Conservation (phyloP, 2,113 vertebrate genomes). For the Larimichthys polyactis region DNA sequence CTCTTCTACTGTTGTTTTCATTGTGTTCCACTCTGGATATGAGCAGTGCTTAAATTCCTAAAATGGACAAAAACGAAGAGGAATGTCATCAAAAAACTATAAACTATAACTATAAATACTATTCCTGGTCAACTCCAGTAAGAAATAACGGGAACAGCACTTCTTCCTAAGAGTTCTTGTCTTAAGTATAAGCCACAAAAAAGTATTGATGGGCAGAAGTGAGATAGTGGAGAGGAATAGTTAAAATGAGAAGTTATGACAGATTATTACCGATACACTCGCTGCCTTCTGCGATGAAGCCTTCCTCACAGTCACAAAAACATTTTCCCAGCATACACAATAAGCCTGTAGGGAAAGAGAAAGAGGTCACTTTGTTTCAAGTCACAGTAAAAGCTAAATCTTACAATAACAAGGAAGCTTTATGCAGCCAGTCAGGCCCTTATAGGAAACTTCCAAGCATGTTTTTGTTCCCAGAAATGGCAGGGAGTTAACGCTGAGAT, state of each 20-base stretch:
- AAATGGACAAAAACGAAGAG: conserved; percentile 28
- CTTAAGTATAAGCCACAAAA: not conserved
- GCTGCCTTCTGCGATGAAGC: accelerated
- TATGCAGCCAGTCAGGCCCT: not conserved
- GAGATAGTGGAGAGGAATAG: not conserved
- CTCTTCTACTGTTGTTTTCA: conserved; percentile 29
- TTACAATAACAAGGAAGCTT: not conserved
- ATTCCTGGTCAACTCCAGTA: not conserved
- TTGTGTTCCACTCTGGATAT: not conserved
- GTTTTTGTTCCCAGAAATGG: not conserved
- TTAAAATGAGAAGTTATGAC: not conserved
- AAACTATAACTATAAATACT: no score
- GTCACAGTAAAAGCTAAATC: not conserved
- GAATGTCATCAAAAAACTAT: conserved; percentile 6
- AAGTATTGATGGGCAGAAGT: not conserved
- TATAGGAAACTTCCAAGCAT: not conserved
- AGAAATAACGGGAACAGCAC: not conserved
- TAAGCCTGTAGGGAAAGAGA: conserved; percentile 46
- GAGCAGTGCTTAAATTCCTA: not conserved
- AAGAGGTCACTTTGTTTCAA: conserved; percentile 14
- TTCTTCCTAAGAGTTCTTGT: not conserved
- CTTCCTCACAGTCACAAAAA: accelerated
- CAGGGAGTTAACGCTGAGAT: not conserved
- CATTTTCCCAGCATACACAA: conserved; percentile 7
- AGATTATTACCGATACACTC: conserved; percentile 53